These are phyloP conservation scores for Nemopilema nomurai DNA, from an alignment of 30 jellyfish, hydroid and myxozoan species.

Conservation along the genomic window DNA sequence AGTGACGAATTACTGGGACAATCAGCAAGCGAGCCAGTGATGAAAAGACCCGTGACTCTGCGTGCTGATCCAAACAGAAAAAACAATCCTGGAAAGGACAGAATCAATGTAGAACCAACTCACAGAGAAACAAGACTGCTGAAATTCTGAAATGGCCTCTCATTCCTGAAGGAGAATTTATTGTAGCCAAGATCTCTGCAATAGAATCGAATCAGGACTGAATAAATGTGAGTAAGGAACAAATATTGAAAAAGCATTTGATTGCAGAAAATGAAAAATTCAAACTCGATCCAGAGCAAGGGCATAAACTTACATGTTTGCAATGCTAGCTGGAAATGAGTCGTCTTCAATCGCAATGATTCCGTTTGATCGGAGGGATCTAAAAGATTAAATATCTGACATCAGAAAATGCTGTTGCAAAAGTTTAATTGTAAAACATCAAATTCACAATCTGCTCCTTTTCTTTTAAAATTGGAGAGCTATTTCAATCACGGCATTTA, in stretches of 20 bases:
- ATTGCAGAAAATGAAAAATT: not conserved
- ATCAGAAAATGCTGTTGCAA: no score
- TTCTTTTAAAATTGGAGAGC: no score
- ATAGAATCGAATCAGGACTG: not conserved
- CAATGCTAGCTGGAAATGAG: conserved; percentile 65
- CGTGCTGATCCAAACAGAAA: not conserved
- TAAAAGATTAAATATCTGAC: not conserved
- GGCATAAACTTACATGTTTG: conserved; percentile 39
- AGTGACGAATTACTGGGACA: not conserved
- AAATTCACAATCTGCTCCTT: no score
- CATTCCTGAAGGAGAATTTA: conserved; percentile 67
- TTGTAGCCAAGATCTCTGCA: conserved; percentile 54
- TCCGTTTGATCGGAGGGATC: conserved; percentile 53
- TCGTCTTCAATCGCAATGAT: conserved; percentile 88
- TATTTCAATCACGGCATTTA: no score
- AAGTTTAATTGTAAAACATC: no score
- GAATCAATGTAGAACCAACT: conserved; percentile 15
- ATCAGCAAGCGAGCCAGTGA: not conserved
- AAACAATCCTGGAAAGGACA: not conserved
- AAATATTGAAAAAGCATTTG: not conserved
- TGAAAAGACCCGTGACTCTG: not conserved
- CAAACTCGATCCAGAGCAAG: not conserved
- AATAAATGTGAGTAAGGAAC: not conserved
- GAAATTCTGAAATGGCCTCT: conserved; percentile 58
- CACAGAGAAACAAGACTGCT: conserved; percentile 45